phyloP scores from a whole-genome alignment of 1,140 invertebrate species.

The Medauroidea extradentata region DNA sequence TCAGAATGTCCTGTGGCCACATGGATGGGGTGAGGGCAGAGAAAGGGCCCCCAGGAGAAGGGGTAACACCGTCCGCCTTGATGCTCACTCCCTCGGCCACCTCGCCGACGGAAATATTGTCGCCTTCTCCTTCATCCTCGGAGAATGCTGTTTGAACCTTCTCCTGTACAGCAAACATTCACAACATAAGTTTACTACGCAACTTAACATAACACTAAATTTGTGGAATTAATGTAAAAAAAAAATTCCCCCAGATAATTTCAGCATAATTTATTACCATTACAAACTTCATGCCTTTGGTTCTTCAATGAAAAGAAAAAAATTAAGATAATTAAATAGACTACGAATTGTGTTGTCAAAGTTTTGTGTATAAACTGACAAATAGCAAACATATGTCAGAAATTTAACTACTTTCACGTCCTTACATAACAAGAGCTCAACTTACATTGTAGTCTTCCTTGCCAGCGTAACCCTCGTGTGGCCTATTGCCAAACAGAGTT shows the following conservation, averaged over 20 bases:
- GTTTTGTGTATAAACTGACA: neutral
- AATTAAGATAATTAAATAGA: too few species aligned
- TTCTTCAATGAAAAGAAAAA: too few species aligned
- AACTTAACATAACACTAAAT: too few species aligned
- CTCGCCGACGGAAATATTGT: conserved; percentile 44
- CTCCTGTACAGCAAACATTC: conserved; percentile 47
- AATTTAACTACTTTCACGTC: neutral
- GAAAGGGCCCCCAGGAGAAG: conserved; percentile 72
- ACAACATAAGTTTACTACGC: too few species aligned
- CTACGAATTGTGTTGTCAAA: neutral
- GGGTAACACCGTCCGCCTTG: conserved; percentile 52
- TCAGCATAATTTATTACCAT: too few species aligned
- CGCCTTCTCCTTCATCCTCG: conserved; percentile 73
- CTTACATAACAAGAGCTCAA: conserved; percentile 3
- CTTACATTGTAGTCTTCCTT: conserved; percentile 74
- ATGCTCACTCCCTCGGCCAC: conserved; percentile 59
- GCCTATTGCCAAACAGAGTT: conserved; percentile 75
- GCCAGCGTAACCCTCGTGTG: conserved; percentile 83
- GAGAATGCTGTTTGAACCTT: conserved; percentile 74
- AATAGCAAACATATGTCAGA: neutral
- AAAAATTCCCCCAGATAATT: too few species aligned
- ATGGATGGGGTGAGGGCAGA: conserved; percentile 92
- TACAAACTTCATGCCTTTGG: too few species aligned
- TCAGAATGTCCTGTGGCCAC: conserved; percentile 93
- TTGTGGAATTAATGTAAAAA: too few species aligned